phyloP scores from a whole-genome alignment of 2,888 invertebrate genomes.

The Lomographa bimaculata region DNA sequence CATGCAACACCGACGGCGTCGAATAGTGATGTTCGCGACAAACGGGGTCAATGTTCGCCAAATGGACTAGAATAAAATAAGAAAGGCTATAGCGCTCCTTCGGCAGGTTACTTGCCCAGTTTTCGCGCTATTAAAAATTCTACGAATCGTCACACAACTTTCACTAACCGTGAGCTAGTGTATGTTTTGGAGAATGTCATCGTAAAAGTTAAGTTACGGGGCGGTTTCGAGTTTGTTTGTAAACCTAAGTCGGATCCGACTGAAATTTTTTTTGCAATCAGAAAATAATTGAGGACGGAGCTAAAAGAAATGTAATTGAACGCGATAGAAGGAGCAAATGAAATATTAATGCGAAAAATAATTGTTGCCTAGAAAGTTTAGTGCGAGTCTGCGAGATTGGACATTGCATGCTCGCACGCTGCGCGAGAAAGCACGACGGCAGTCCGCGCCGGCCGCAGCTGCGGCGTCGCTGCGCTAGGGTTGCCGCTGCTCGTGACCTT shows the following conservation, averaged over 20 bases:
- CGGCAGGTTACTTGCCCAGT: constrained; percentile 73
- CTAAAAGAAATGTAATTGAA: constrained; percentile 43
- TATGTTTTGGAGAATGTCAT: constrained; percentile 45
- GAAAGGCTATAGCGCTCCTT: constrained; percentile 71
- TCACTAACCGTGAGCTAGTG: constrained; percentile 64
- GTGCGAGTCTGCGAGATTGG: constrained; percentile 70
- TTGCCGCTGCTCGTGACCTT: constrained; percentile 30
- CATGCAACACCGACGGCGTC: constrained; percentile 39
- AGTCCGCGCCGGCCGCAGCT: constrained; percentile 45
- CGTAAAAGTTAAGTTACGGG: constrained; percentile 30
- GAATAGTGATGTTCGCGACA: constrained; percentile 40
- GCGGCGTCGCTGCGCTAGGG: constrained; percentile 25
- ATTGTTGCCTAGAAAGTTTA: constrained; percentile 82
- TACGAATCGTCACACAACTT: constrained; percentile 78
- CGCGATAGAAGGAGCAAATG: constrained; percentile 66
- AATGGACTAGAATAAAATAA: constrained; percentile 72
- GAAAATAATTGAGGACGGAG: constrained; percentile 25
- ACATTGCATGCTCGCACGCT: constrained; percentile 80
- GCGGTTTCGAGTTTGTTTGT: constrained; percentile 5
- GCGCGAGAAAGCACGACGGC: constrained; percentile 79
- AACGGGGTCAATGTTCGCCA: constrained; percentile 67
- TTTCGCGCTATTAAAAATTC: constrained; percentile 77
- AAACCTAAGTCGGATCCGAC: constrained; percentile 2
- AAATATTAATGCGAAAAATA: constrained; percentile 81
- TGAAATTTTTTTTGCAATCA: constrained; percentile 3